Evolutionary conservation across 2,797 vertebrate genomes (phyloP).

Genomic region (Eutrigla gurnardus): DNA sequence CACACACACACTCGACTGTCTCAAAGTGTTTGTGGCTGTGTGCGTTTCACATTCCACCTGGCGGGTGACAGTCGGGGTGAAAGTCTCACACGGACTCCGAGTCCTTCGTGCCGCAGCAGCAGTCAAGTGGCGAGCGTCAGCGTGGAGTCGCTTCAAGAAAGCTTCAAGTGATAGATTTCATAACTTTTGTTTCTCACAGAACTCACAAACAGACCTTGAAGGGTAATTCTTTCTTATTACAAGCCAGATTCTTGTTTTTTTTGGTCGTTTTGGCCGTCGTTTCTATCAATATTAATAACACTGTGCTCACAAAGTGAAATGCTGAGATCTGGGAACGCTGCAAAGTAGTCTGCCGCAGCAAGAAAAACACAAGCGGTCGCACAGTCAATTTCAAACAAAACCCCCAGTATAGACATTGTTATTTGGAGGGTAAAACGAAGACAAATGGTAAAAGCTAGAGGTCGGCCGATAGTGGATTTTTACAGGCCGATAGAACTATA

Average conservation of each 20-base stretch:
- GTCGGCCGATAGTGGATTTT: too few relatives aligned
- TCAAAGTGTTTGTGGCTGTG: constrained; percentile 33
- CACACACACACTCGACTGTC: constrained; percentile 38
- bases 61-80: constrained; percentile 22
- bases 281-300: constrained; percentile 3
- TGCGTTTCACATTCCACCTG: constrained; percentile 57
- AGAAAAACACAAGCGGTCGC: not conserved
- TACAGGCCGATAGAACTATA: too few relatives aligned
- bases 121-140: not conserved
- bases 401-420: not conserved
- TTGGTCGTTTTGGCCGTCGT: constrained; percentile 8
- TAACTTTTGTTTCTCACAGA: constrained; percentile 12
- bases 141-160: not conserved
- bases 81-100: constrained; percentile 23
- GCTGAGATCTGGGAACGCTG: not conserved
- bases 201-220: not conserved
- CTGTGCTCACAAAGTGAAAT: not conserved
- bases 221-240: constrained; percentile 2
- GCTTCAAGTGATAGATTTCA: constrained; percentile 12
- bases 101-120: not conserved
- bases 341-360: not conserved
- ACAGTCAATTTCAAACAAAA: constrained; percentile 1
- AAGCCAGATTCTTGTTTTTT: not conserved
- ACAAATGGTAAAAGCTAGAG: constrained; percentile 1
- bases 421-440: constrained; percentile 16